These are phyloP conservation scores for Troides helena DNA, from an alignment of 2,888 invertebrate species.

Conservation along the genomic window DNA sequence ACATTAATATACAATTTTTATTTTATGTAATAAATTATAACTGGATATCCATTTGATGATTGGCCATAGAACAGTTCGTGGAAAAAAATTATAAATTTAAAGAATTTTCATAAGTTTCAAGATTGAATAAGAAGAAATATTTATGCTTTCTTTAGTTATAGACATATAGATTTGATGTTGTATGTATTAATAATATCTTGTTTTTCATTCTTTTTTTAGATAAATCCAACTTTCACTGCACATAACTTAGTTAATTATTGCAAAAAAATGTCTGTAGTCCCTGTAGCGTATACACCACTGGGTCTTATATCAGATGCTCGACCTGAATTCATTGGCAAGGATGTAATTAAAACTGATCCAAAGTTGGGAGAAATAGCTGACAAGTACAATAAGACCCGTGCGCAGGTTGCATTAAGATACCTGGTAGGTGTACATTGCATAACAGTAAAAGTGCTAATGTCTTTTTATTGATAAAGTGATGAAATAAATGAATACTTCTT, in stretches of 20 bases:
- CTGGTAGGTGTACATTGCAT: slow-evolving; percentile 71
- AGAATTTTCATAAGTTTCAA: too few relatives aligned
- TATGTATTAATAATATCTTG: too few relatives aligned
- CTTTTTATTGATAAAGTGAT: too few relatives aligned
- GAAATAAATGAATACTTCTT: too few relatives aligned
- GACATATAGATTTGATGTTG: too few relatives aligned
- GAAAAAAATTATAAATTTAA: too few relatives aligned
- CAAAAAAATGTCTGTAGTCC: slow-evolving; percentile 79
- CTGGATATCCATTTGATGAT: too few relatives aligned
- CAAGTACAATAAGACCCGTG: slow-evolving; percentile 83
- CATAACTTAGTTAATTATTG: slow-evolving; percentile 85
- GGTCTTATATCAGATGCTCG: slow-evolving; percentile 72
- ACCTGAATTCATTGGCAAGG: slow-evolving; percentile 72
- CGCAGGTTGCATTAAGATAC: slow-evolving; percentile 84
- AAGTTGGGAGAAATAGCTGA: slow-evolving; percentile 78
- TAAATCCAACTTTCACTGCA: slow-evolving; percentile 85
- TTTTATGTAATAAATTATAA: too few relatives aligned
- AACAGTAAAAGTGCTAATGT: neutral
- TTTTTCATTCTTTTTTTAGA: slow-evolving; percentile 58
- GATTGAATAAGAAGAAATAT: neutral
- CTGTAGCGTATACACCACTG: slow-evolving; percentile 89
- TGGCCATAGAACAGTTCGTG: too few relatives aligned
- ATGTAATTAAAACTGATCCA: slow-evolving; percentile 80
- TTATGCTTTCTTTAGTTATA: neutral
- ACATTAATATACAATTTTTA: too few relatives aligned